Conservation (phyloP, 2,113 vertebrate species). For the Microtus montanus region DNA sequence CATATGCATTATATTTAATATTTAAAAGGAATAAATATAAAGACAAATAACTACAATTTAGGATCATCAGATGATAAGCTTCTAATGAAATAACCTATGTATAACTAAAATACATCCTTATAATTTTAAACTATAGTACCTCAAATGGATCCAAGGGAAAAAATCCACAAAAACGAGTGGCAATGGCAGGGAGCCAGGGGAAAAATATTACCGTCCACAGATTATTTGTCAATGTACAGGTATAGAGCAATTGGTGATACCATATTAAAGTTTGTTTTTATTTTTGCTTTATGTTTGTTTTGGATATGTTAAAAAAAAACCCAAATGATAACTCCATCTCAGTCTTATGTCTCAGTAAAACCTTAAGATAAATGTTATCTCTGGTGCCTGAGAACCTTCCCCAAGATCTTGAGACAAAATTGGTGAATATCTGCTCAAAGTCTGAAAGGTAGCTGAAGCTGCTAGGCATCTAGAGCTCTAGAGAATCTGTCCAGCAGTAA, state of each 20-base stretch:
- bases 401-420: background rate
- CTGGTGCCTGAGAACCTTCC: background rate
- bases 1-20: background rate
- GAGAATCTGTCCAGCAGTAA: background rate
- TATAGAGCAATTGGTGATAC: background rate
- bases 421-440: background rate
- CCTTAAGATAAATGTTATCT: background rate
- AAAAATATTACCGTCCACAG: background rate
- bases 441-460: background rate
- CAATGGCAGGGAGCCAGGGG: background rate
- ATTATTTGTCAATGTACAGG: background rate
- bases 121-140: background rate
- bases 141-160: background rate
- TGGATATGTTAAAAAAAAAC: background rate
- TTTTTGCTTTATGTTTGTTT: background rate
- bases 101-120: background rate
- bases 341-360: background rate
- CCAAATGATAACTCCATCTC: background rate
- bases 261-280: background rate
- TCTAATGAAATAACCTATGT: background rate
- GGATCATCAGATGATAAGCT: background rate
- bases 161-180: background rate
- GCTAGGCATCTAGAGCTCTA: background rate
- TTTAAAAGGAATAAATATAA: background rate
- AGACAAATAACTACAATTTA: background rate